A percentile compares a stretch with the other conserved stretches of the same genome.
These are phyloP conservation scores for Hydractinia echinata DNA, from an alignment of 30 jellyfish, hydroid and myxozoan species.

Conservation along the genomic window DNA sequence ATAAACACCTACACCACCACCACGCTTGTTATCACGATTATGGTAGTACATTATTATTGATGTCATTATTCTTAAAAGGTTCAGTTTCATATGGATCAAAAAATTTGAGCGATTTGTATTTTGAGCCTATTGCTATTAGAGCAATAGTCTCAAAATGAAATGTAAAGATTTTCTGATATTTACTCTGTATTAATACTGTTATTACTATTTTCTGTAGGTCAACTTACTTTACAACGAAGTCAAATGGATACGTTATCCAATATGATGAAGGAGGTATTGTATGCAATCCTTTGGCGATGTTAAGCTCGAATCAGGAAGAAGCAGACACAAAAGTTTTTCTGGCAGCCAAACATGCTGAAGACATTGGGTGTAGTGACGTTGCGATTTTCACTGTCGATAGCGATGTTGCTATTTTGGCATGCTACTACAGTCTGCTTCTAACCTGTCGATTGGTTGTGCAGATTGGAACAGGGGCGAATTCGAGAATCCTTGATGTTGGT, in stretches of 20 bases:
- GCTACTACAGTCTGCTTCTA: conserved; percentile 9
- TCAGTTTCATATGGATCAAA: too few relatives aligned
- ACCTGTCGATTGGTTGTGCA: conserved; percentile 13
- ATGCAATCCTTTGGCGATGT: conserved; percentile 6
- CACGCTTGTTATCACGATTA: conserved; percentile 48
- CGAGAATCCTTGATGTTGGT: background rate
- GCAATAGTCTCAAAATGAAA: too few relatives aligned
- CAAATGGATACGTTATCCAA: background rate
- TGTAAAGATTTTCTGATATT: too few relatives aligned
- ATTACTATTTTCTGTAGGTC: conserved; percentile 4
- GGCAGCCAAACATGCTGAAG: conserved; percentile 1
- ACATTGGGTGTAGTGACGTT: background rate
- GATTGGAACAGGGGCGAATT: conserved; percentile 7
- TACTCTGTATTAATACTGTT: background rate
- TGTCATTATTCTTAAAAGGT: too few relatives aligned
- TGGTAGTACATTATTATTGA: conserved; percentile 41
- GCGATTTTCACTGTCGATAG: conserved; percentile 1
- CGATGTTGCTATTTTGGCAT: conserved; percentile 12
- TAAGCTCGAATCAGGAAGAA: conserved; percentile 19
- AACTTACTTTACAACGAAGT: conserved; percentile 12
- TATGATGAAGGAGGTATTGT: background rate
- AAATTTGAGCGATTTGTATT: too few relatives aligned
- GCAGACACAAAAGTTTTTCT: conserved; percentile 18
- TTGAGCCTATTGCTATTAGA: too few relatives aligned
- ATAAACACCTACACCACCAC: conserved; percentile 71